Conservation (phyloP, 2,113 vertebrate species). For the Atrichornis clamosus region DNA sequence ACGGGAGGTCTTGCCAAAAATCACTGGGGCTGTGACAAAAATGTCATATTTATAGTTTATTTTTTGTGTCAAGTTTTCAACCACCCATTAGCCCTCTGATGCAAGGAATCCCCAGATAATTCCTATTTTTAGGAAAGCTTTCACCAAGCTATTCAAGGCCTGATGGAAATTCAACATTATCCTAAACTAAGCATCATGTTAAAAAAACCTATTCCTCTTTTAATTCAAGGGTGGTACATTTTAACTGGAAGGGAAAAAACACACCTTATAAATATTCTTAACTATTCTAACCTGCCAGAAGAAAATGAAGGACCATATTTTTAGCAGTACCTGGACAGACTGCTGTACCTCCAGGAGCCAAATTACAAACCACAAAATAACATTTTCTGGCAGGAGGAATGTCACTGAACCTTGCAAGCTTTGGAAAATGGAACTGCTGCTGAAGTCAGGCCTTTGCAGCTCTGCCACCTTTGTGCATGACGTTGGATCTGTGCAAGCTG, state of each 20-base stretch:
- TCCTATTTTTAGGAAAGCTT: slow-evolving; percentile 2
- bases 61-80: slow-evolving; percentile 6
- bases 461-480: not conserved
- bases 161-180: not conserved
- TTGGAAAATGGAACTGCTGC: not conserved
- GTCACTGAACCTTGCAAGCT: not conserved
- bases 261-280: not conserved
- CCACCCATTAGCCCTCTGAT: not conserved
- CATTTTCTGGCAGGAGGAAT: not conserved
- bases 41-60: not conserved
- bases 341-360: not conserved
- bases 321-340: not conserved
- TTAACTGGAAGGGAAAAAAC: not conserved
- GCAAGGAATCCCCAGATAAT: not conserved
- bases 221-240: not conserved
- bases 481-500: not conserved
- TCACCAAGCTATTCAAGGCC: not conserved
- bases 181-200: not conserved
- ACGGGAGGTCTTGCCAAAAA: not conserved
- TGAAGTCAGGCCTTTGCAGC: not conserved
- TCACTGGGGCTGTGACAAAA: not conserved
- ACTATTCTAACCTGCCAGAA: not conserved
- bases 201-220: not conserved
- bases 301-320: not conserved
- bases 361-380: not conserved